These are phyloP conservation scores for Mythimna impura DNA, from an alignment of 2,888 invertebrate species.

Conservation along the genomic window DNA sequence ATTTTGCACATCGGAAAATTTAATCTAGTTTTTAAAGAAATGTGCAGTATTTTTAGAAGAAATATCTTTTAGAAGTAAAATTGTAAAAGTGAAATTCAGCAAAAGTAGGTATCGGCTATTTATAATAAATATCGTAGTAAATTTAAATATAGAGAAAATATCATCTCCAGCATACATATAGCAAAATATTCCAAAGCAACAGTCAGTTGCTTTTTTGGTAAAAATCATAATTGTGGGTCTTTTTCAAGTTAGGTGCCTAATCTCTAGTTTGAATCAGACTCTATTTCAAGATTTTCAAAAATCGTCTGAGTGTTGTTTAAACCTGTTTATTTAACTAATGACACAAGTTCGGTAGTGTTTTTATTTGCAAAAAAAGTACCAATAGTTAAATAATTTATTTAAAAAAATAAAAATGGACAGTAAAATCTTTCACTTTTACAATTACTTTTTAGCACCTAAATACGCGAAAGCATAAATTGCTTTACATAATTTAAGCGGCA, in stretches of 20 bases:
- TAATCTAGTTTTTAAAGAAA: not conserved
- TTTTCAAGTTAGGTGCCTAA: not conserved
- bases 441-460: not conserved
- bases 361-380: not conserved
- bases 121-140: not conserved
- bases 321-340: too few species aligned
- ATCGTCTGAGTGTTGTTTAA: too few species aligned
- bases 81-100: not conserved
- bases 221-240: not conserved
- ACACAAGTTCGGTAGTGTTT: too few species aligned
- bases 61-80: not conserved
- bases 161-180: not conserved
- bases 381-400: not conserved
- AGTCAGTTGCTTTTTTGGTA: not conserved
- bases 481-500: constrained; percentile 2
- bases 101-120: not conserved
- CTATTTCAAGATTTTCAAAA: not conserved
- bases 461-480: not conserved
- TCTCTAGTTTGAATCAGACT: too few species aligned
- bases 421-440: not conserved
- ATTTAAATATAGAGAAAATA: not conserved
- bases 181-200: not conserved
- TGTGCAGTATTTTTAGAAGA: not conserved
- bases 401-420: not conserved
- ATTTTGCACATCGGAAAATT: constrained; percentile 13